These are phyloP conservation scores for Verasper variegatus DNA, from an alignment of 2,113 vertebrate genomes.

Conservation along the genomic window DNA sequence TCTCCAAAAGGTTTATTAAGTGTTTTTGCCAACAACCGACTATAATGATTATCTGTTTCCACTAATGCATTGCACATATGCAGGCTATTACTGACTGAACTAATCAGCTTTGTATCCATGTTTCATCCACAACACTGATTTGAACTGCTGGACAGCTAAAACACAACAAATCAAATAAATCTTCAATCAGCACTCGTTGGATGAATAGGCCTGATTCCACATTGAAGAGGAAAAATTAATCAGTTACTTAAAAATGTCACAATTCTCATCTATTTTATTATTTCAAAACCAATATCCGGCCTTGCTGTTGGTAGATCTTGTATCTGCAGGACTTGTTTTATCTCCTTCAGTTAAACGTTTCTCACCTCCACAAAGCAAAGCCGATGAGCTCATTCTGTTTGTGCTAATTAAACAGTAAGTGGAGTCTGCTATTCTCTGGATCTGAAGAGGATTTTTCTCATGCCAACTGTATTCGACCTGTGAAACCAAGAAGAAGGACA, in stretches of 20 bases:
- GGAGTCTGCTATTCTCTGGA: conserved; percentile 12
- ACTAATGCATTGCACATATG: conserved; percentile 1
- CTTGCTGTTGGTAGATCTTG: not conserved
- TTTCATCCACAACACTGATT: not conserved
- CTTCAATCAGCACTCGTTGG: not conserved
- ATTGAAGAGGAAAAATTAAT: not conserved
- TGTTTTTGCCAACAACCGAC: no score
- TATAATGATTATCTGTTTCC: no score
- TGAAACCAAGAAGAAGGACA: not conserved
- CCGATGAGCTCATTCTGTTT: conserved; percentile 3
- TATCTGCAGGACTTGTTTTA: not conserved
- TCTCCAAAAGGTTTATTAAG: no score
- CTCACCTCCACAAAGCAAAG: not conserved
- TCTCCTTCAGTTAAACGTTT: not conserved
- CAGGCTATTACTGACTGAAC: not conserved
- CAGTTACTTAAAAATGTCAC: not conserved
- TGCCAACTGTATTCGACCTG: conserved; percentile 36
- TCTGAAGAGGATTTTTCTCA: not conserved
- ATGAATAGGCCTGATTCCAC: not conserved
- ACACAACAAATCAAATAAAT: not conserved
- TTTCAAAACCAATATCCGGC: no score
- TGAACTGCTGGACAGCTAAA: not conserved
- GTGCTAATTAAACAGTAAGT: conserved; percentile 13
- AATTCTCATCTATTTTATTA: not conserved
- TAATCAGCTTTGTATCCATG: not conserved